phyloP scores from a whole-genome alignment of 1,140 invertebrate genomes.

The Diachasma alloeum region DNA sequence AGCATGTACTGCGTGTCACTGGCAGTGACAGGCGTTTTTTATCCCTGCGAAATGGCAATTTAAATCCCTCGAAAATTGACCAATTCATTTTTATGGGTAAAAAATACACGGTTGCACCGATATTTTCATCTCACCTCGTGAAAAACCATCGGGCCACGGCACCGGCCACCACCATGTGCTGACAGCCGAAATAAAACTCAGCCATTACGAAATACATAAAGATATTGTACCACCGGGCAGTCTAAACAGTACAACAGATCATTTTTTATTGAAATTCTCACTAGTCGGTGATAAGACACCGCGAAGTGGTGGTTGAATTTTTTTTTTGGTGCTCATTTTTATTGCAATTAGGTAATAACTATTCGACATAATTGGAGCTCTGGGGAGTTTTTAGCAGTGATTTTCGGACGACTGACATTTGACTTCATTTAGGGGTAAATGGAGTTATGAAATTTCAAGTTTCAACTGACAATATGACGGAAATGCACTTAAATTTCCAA shows the following conservation, averaged over 20 bases:
- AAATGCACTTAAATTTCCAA: no score
- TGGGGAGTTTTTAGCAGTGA: no score
- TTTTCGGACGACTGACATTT: no score
- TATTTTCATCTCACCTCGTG: constrained; percentile 67
- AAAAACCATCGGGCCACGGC: constrained; percentile 82
- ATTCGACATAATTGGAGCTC: no score
- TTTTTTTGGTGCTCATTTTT: no score
- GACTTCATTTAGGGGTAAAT: no score
- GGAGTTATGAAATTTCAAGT: no score
- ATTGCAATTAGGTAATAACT: no score
- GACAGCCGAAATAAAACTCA: constrained; percentile 80
- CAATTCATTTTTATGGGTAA: constrained; percentile 23
- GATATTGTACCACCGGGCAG: constrained; percentile 73
- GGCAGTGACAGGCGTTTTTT: constrained; percentile 71
- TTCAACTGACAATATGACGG: no score
- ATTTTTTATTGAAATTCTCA: constrained; percentile 2
- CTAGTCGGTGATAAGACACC: background rate
- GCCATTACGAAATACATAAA: constrained; percentile 77
- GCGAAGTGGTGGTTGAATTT: background rate
- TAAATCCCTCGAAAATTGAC: constrained; percentile 27
- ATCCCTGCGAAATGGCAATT: constrained; percentile 65
- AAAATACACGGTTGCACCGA: background rate
- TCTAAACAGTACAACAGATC: constrained; percentile 52
- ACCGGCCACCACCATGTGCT: constrained; percentile 81
- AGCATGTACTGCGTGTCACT: constrained; percentile 66